These are phyloP conservation scores for Hirtodrosophila histrioides DNA, from an alignment of 2,888 invertebrate species.

Conservation along the genomic window DNA sequence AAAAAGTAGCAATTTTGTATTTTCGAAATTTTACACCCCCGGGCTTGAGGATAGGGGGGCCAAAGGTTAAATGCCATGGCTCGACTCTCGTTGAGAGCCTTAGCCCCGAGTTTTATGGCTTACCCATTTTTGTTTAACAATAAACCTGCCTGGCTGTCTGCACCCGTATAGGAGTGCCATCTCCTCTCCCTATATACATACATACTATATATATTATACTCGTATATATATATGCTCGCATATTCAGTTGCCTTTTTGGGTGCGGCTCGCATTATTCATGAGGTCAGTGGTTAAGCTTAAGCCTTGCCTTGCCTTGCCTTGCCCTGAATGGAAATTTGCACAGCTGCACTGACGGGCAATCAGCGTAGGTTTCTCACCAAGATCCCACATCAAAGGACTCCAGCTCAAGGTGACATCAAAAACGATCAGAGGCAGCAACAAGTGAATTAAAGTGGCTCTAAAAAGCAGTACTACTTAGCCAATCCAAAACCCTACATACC, in stretches of 20 bases:
- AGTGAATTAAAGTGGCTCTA: slow-evolving; percentile 48
- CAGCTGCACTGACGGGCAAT: slow-evolving; percentile 47
- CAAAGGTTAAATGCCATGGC: slow-evolving; percentile 61
- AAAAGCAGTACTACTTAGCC: slow-evolving; percentile 12
- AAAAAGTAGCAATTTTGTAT: slow-evolving; percentile 68
- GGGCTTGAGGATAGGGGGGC: neutral
- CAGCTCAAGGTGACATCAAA: slow-evolving; percentile 27
- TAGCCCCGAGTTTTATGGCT: slow-evolving; percentile 60
- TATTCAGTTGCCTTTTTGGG: slow-evolving; percentile 31
- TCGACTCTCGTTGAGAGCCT: slow-evolving; percentile 30
- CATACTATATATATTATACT: neutral
- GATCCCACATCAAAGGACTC: slow-evolving; percentile 46
- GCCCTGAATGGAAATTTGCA: slow-evolving; percentile 21
- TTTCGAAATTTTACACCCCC: slow-evolving; percentile 67
- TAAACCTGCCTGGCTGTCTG: slow-evolving; percentile 64
- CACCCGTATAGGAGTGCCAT: slow-evolving; percentile 60
- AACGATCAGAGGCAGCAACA: slow-evolving; percentile 58
- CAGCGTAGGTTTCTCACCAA: slow-evolving; percentile 16
- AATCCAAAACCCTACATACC: neutral
- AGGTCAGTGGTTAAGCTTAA: slow-evolving; percentile 49
- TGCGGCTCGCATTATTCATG: slow-evolving; percentile 68
- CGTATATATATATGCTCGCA: slow-evolving; percentile 1
- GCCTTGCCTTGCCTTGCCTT: slow-evolving; percentile 16
- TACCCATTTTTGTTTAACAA: slow-evolving; percentile 74
- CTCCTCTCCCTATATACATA: slow-evolving; percentile 11